phyloP scores from a whole-genome alignment of 2,113 vertebrate genomes.

The Paradisaea rubra region DNA sequence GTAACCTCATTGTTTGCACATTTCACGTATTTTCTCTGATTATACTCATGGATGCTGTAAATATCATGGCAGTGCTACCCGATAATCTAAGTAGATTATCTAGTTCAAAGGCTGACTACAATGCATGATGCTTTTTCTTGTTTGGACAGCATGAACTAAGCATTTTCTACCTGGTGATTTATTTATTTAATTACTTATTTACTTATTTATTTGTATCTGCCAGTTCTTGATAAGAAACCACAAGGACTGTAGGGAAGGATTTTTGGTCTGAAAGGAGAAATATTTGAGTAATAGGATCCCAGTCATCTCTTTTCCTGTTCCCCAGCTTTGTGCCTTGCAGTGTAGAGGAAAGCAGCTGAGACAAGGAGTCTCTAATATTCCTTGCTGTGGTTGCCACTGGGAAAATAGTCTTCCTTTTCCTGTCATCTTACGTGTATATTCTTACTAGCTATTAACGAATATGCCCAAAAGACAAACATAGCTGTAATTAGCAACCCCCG shows the following conservation, averaged over 20 bases:
- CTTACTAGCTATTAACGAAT: not conserved
- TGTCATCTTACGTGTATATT: not conserved
- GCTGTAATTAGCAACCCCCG: conserved; percentile 36
- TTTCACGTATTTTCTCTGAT: not conserved
- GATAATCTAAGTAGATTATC: not conserved
- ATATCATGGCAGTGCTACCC: not conserved
- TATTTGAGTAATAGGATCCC: not conserved
- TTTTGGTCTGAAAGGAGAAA: not conserved
- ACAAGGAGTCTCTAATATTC: not conserved
- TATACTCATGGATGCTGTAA: not conserved
- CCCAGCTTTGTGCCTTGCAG: not conserved
- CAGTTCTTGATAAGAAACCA: not conserved
- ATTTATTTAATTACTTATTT: not conserved
- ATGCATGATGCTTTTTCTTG: not conserved
- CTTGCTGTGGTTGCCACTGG: conserved; percentile 11
- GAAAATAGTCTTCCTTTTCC: conserved; percentile 39
- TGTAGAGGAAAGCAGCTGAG: not conserved
- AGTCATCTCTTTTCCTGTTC: not conserved
- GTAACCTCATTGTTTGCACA: not conserved
- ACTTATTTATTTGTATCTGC: not conserved
- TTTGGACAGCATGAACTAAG: not conserved
- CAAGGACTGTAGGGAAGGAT: not conserved
- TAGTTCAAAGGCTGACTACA: not conserved
- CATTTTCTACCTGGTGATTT: not conserved
- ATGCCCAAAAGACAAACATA: conserved; percentile 13